phyloP scores from a whole-genome alignment of 2,113 vertebrate genomes.

The Riparia riparia region DNA sequence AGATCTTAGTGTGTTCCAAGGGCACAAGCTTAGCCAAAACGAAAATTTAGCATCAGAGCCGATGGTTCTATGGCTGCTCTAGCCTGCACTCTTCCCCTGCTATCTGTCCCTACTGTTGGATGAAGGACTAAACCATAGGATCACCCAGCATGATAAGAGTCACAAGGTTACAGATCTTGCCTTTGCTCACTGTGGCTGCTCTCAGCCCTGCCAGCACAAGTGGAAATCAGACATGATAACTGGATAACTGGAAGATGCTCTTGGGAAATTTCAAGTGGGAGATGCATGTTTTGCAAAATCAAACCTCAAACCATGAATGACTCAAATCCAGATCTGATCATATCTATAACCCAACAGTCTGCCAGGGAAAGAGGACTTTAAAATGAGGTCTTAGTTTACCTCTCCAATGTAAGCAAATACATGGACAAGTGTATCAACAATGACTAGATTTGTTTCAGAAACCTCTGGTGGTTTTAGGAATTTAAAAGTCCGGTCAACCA shows the following conservation, averaged over 20 bases:
- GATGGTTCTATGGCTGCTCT: not conserved
- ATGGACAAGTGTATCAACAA: not conserved
- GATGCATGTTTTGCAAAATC: not conserved
- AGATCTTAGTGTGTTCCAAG: not conserved
- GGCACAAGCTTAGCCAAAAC: not conserved
- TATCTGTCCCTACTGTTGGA: not conserved
- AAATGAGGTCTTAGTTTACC: not conserved
- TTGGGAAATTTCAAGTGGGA: not conserved
- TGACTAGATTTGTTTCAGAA: not conserved
- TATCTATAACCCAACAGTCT: not conserved
- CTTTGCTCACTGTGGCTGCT: not conserved
- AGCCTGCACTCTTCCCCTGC: not conserved
- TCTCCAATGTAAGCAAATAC: not conserved
- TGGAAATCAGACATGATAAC: not conserved
- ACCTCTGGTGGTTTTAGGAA: not conserved
- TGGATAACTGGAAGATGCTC: not conserved
- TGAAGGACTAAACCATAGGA: not conserved
- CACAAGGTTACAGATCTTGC: rapidly evolving
- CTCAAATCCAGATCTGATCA: not conserved
- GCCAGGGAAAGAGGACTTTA: not conserved
- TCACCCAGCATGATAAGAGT: rapidly evolving
- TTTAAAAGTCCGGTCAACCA: not conserved
- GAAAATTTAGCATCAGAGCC: not conserved
- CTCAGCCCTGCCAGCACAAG: not conserved
- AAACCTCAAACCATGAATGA: not conserved